These are phyloP conservation scores for Ammodytes dubius DNA, from an alignment of 2,113 vertebrate species.

Conservation along the genomic window DNA sequence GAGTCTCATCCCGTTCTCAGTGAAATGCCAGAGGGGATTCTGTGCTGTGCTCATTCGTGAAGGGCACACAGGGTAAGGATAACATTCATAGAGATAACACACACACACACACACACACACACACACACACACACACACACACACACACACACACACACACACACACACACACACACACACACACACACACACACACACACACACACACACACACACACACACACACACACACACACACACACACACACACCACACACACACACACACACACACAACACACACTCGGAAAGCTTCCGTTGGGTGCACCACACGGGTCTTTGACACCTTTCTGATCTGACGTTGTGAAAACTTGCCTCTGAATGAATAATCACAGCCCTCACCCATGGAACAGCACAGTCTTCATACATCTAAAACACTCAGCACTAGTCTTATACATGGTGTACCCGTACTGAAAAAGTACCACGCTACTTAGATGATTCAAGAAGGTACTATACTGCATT, in stretches of 20 bases:
- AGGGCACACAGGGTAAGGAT: conserved; percentile 42
- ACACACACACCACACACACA: background rate
- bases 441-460: too few relatives aligned
- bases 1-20: conserved; percentile 47
- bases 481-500: too few relatives aligned
- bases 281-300: background rate
- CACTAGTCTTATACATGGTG: too few relatives aligned
- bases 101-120: background rate
- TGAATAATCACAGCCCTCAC: background rate
- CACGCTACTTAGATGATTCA: too few relatives aligned
- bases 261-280: background rate
- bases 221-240: background rate
- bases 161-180: background rate
- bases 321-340: conserved; percentile 11
- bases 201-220: background rate
- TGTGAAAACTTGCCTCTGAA: background rate
- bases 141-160: background rate
- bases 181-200: background rate
- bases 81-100: conserved; percentile 7
- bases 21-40: conserved; percentile 51
- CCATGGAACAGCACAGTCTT: too few relatives aligned
- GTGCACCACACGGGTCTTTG: background rate
- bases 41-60: conserved; percentile 19
- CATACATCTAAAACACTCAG: too few relatives aligned
- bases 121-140: conserved; percentile 2